phyloP scores from a whole-genome alignment of 2,797 vertebrate genomes.

The Saxicola maurus region DNA sequence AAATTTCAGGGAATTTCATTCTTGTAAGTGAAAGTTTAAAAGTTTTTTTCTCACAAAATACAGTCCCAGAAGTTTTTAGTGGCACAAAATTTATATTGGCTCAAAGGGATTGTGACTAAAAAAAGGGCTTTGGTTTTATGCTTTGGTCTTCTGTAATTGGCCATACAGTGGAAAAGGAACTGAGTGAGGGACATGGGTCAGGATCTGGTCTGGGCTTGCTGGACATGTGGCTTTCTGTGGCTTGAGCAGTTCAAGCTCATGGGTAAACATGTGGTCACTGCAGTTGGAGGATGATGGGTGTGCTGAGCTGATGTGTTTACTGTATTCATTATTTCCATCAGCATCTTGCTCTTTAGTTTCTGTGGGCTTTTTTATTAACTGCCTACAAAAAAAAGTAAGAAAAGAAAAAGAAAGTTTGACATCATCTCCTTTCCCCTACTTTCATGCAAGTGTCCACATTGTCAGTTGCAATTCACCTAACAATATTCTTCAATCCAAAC shows the following conservation, averaged over 20 bases:
- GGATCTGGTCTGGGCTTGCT: not conserved
- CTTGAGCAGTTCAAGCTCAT: not conserved
- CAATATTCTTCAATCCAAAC: not conserved
- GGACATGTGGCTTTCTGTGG: not conserved
- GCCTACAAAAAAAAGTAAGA: not conserved
- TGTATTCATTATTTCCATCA: not conserved
- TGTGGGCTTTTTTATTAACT: not conserved
- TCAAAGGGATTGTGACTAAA: not conserved
- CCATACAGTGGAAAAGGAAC: rapidly evolving
- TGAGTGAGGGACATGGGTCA: not conserved
- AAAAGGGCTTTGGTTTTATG: not conserved
- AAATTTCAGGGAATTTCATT: not conserved
- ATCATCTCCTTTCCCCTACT: rapidly evolving
- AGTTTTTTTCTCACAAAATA: not conserved
- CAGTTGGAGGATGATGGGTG: not conserved
- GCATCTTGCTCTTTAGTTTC: not conserved
- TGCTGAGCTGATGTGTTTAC: not conserved
- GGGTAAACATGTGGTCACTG: not conserved
- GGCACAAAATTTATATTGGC: not conserved
- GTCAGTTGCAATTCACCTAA: not conserved
- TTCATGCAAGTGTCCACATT: not conserved
- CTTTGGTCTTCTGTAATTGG: not conserved
- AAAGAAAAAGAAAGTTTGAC: not conserved
- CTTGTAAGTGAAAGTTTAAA: not conserved
- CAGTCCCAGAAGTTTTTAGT: not conserved